Evolutionary conservation across 2,888 invertebrate genomes (phyloP).

Genomic region (Byasa hedistus): DNA sequence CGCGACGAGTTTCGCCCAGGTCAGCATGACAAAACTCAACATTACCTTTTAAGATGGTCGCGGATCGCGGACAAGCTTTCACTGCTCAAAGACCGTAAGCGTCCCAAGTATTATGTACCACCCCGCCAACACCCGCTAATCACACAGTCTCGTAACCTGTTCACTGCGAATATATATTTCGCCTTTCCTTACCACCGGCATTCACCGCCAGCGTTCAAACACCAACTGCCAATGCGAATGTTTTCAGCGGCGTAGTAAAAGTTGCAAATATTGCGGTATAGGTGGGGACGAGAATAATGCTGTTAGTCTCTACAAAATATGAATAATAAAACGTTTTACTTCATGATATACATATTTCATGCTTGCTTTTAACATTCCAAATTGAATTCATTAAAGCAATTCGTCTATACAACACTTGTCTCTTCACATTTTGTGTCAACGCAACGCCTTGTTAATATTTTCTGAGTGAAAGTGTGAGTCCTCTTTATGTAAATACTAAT

Average conservation of each 20-base stretch:
- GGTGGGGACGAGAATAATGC: slow-evolving; percentile 25
- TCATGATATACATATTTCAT: too few species aligned
- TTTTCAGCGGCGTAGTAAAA: slow-evolving; percentile 13
- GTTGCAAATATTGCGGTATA: slow-evolving; percentile 5
- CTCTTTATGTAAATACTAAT: too few species aligned
- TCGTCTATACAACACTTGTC: too few species aligned
- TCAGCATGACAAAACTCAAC: slow-evolving; percentile 28
- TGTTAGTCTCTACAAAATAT: too few species aligned
- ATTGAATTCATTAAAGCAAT: too few species aligned
- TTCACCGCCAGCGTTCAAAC: slow-evolving; percentile 15
- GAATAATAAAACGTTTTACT: too few species aligned
- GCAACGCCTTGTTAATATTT: too few species aligned
- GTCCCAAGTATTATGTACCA: slow-evolving; percentile 31
- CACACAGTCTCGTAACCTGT: slow-evolving; percentile 11
- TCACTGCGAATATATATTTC: slow-evolving; percentile 1
- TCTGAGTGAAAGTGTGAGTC: too few species aligned
- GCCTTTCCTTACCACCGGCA: not conserved
- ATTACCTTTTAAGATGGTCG: slow-evolving; percentile 39
- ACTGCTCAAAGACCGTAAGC: slow-evolving; percentile 38
- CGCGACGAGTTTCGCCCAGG: slow-evolving; percentile 19
- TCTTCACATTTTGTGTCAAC: too few species aligned
- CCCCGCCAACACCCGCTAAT: slow-evolving; percentile 31
- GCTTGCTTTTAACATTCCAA: too few species aligned
- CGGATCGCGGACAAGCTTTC: slow-evolving; percentile 40
- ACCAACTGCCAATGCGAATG: slow-evolving; percentile 21